phyloP scores from a whole-genome alignment of 2,113 vertebrate genomes.

The Ploceus nigricollis region DNA sequence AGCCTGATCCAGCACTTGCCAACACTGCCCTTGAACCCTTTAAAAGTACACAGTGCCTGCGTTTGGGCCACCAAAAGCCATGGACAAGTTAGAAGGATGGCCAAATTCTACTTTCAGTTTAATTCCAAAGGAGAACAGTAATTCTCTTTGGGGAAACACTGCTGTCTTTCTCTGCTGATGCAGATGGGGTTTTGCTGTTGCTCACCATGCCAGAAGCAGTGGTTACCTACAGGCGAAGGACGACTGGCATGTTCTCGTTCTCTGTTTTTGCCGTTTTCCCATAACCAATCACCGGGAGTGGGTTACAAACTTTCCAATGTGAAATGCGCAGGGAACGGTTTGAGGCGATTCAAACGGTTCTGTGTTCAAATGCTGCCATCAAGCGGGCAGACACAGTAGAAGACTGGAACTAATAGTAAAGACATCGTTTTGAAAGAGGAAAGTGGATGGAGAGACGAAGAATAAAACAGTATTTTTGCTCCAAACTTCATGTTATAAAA shows the following conservation, averaged over 20 bases:
- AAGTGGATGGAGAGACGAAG: background rate
- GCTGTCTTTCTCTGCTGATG: background rate
- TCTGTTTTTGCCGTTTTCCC: background rate
- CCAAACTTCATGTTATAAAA: background rate
- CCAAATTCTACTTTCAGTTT: background rate
- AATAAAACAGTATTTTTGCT: background rate
- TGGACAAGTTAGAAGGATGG: background rate
- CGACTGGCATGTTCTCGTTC: accelerated
- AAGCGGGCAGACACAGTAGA: background rate
- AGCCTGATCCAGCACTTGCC: background rate
- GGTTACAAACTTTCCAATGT: background rate
- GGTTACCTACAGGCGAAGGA: background rate
- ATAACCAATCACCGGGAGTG: accelerated
- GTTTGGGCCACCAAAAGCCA: background rate
- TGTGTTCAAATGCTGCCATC: constrained; percentile 61
- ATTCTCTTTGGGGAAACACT: background rate
- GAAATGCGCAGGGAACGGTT: accelerated
- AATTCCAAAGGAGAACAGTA: background rate
- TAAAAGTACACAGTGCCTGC: background rate
- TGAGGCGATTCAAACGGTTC: background rate
- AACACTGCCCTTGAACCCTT: background rate
- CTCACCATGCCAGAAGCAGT: background rate
- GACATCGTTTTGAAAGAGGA: background rate
- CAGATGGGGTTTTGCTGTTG: background rate
- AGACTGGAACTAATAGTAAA: background rate